Evolutionary conservation across 1,140 invertebrate species (phyloP).

Genomic region (Caenorhabditis inopinata): DNA sequence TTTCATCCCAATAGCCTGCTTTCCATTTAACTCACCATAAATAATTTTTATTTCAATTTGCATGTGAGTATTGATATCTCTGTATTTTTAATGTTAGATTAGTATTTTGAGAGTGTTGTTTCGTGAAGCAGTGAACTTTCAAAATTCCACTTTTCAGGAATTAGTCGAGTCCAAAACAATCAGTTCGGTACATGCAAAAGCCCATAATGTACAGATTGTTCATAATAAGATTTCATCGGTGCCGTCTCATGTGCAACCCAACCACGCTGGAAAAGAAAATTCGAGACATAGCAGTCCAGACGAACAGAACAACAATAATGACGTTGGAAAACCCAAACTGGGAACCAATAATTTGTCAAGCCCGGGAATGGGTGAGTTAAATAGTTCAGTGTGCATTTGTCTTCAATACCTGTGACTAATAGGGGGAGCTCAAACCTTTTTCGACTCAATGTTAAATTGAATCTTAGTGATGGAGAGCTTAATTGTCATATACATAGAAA

Average conservation of each 20-base stretch:
- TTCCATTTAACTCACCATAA: background rate
- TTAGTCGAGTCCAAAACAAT: constrained; percentile 16
- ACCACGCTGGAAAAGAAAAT: background rate
- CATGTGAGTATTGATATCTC: background rate
- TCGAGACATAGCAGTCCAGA: background rate
- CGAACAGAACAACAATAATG: constrained; percentile 21
- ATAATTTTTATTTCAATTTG: background rate
- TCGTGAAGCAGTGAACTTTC: too few relatives aligned
- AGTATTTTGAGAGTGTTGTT: background rate
- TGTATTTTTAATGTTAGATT: background rate
- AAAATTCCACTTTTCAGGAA: background rate
- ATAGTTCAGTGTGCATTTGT: background rate
- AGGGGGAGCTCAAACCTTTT: too few relatives aligned
- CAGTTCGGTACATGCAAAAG: background rate
- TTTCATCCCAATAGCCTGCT: background rate
- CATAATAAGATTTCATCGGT: constrained; percentile 20
- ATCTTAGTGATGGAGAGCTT: too few relatives aligned
- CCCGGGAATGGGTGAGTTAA: background rate
- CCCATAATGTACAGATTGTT: constrained; percentile 28
- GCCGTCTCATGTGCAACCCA: background rate
- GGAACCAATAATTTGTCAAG: background rate
- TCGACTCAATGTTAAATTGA: too few relatives aligned
- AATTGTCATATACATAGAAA: too few relatives aligned
- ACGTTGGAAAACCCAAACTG: background rate
- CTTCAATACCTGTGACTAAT: too few relatives aligned